Evolutionary conservation across 2,797 vertebrate species (phyloP).

Genomic region (Microchirus variegatus): DNA sequence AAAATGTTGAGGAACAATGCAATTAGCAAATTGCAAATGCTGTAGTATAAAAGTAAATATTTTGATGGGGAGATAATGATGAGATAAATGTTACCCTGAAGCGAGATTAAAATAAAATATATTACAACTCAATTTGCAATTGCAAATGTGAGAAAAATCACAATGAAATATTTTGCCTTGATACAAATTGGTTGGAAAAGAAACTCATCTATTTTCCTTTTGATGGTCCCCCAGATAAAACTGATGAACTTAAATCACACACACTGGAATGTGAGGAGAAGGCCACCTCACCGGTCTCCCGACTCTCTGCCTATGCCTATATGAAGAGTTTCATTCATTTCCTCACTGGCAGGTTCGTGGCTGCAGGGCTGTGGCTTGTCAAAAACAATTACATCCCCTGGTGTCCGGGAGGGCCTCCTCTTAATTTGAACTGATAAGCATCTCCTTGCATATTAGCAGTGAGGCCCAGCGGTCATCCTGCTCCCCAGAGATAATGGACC

Average conservation of each 20-base stretch:
- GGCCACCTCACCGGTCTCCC: slow-evolving; percentile 9
- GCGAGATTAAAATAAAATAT: too few relatives aligned
- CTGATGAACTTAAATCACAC: slow-evolving; percentile 22
- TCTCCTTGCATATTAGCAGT: slow-evolving; percentile 83
- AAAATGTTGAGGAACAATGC: too few relatives aligned
- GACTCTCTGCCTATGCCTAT: slow-evolving; percentile 29
- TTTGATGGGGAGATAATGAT: too few relatives aligned
- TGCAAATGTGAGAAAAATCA: too few relatives aligned
- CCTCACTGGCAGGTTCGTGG: slow-evolving; percentile 73
- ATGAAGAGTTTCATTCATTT: slow-evolving; percentile 61
- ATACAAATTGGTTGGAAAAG: background rate
- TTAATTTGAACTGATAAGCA: slow-evolving; percentile 88
- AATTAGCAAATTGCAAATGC: too few relatives aligned
- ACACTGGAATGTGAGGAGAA: slow-evolving; percentile 26
- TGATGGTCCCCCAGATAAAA: slow-evolving; percentile 23
- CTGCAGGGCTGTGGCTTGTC: slow-evolving; percentile 76
- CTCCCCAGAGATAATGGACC: slow-evolving; percentile 79
- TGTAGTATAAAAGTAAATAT: too few relatives aligned
- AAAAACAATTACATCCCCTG: slow-evolving; percentile 82
- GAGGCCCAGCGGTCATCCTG: slow-evolving; percentile 73
- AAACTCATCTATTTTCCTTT: slow-evolving; percentile 22
- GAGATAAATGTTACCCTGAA: too few relatives aligned
- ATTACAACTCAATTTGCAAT: too few relatives aligned
- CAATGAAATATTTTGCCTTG: background rate
- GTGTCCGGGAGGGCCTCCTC: slow-evolving; percentile 73